Evolutionary conservation across 2,113 vertebrate genomes (phyloP).

Genomic region (Prionailurus viverrinus): DNA sequence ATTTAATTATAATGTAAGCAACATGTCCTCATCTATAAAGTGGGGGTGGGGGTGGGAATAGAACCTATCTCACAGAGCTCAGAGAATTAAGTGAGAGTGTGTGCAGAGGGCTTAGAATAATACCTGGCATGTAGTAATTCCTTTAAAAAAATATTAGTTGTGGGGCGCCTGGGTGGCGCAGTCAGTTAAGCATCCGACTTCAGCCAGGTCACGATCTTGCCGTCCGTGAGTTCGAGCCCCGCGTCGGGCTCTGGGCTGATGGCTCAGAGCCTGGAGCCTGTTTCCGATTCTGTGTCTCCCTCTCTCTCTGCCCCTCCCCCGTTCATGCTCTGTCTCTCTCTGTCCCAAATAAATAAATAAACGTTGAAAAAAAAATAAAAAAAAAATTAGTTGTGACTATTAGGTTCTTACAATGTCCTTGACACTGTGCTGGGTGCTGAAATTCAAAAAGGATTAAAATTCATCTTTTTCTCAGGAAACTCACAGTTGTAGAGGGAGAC

Average conservation of each 20-base stretch:
- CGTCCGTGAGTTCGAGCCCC: no score
- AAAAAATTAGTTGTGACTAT: not conserved
- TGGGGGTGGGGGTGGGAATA: not conserved
- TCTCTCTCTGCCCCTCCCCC: no score
- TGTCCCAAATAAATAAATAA: no score
- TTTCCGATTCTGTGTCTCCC: no score
- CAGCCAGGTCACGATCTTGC: no score
- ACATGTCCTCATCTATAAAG: constrained; percentile 34
- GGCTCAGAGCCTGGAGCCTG: no score
- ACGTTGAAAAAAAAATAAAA: no score
- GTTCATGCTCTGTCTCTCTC: no score
- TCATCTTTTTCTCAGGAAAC: not conserved
- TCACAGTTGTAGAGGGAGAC: not conserved
- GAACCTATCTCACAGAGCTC: not conserved
- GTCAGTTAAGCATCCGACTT: no score
- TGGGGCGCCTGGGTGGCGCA: no score
- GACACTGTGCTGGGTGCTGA: not conserved
- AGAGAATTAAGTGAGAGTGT: not conserved
- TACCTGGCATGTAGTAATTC: not conserved
- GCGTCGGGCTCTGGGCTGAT: no score
- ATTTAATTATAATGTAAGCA: constrained; percentile 58
- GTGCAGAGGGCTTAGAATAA: not conserved
- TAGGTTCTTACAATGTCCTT: not conserved
- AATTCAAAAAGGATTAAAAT: not conserved
- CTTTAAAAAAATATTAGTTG: not conserved